Base-by-base conservation (phyloP, 2,113 vertebrate species). In the Perca fluviatilis region DNA sequence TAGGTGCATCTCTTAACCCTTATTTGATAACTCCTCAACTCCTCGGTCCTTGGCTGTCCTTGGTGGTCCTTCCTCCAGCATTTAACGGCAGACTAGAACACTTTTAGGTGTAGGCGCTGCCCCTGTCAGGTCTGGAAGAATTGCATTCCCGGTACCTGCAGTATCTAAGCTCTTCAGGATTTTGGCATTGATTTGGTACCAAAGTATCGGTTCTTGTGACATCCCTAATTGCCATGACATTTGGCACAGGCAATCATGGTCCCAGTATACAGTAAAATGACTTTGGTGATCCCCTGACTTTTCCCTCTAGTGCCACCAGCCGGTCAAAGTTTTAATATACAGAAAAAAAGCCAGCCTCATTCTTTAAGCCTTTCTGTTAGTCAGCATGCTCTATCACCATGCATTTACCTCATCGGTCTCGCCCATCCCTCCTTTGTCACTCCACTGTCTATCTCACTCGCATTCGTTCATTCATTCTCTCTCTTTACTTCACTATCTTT, bases 331-430 rank as follows among this genome's bases (percentile, higher is more conserved):
- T 68, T 56, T 14, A 10, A 51, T 30, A n/a, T 3, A 8, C 1
- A 5, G 15, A 43, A 5, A 6, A 6, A 40, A 19, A 33, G 6
- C n/a, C 19, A 71, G 21, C 23, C 36, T 23, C 15, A 7, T 40
- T 46, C 16, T 61, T 49, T 10, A 19, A 64, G 61, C 43, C 73
- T 11, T 18, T 54, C 7, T 46, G 70, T 82, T 86, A 88, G 86
- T 83, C 53, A 30, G 23, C 79, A 71, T 63, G 76, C 86, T 82
- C 58, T 69, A 78, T 86, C 82, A 80, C 76, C 90, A 92, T 91
- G 89, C 88, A 88, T 81, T 83, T 91, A 93, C 91, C 87, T 92
- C 82, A 80, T 84, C 86, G 79, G 49, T 74, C 69, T 79, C 56
- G 11, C 62, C 71, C 79, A 36, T 60, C 80, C 63, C 71, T 54